Conservation (phyloP, 2,113 vertebrate species). For the Corapipo altera region DNA sequence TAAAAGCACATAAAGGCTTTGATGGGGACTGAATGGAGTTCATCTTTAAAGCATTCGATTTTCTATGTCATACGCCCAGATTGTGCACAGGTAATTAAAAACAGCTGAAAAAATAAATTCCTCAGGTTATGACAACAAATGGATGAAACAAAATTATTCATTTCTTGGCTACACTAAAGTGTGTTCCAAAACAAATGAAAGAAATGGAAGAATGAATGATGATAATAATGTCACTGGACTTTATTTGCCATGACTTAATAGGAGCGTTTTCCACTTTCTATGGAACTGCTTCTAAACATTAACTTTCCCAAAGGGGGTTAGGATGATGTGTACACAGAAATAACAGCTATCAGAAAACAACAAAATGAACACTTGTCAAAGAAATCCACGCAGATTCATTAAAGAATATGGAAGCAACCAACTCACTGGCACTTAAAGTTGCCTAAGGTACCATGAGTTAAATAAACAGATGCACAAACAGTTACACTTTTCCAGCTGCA, state of each 20-base stretch:
- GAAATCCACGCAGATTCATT: neutral
- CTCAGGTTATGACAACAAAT: neutral
- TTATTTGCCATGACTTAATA: neutral
- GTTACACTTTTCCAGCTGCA: neutral
- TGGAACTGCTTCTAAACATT: neutral
- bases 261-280: accelerated
- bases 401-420: neutral
- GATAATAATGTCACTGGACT: neutral
- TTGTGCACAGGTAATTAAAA: neutral
- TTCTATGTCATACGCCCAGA: neutral
- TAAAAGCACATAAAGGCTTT: neutral
- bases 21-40: neutral
- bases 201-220: neutral
- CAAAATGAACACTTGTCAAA: neutral
- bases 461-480: neutral
- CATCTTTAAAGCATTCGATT: neutral
- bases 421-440: neutral
- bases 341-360: neutral
- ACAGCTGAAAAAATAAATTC: neutral
- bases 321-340: neutral
- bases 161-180: neutral
- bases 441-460: neutral
- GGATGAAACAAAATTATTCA: neutral
- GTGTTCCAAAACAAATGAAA: neutral
- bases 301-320: neutral